Base-by-base conservation (phyloP, 2,113 vertebrate species). In the Oreocharis arfaki region DNA sequence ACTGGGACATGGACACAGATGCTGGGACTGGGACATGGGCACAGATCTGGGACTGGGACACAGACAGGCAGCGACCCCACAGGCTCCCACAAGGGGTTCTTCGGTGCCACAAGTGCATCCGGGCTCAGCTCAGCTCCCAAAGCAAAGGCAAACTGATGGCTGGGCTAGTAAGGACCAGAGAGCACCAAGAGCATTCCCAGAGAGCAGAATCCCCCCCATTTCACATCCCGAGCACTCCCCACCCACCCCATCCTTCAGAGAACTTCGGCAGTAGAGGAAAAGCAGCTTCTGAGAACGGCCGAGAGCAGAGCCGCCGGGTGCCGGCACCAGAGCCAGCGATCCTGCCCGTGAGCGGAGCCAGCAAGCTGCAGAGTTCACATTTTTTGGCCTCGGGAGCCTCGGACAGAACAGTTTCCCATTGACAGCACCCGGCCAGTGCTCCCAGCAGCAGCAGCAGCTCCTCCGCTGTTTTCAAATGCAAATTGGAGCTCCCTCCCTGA, bases 331-430 rank as follows among this genome's bases (percentile, higher is more conserved):
- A 60, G 77, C 87, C 78, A 57, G 78, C 22, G 42, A 21, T 57
- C 1, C 61, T 32, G 59, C 47, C 49, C 28, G 1, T 1, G 35
- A 56, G 20, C 5, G 1, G 63, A 90, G 92, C 87, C 96, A 94
- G 91, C 42, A 35, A 83, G 90, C 91, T 69, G 95, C 93, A 61
- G 84, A 87, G 89, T 16, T 89, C 69, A 60, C 89, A 71, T 90
- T 89, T 84, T 84, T 82, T 90, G 84, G 93, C 91, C 89, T 75
- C 37, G 6, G 80, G 2, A 75, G 91, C n/a, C 0, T 22, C 7
- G 1, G 46, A 11, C 65, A 10, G 87, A 96, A 96, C 93, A 96
- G 87, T 94, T 93, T 91, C 89, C 94, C 87, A 90, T 93, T 97
- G 95, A 94, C 1, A 93, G 87, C 68, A 8, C 35, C 82, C 78